Evolutionary conservation across 2,797 vertebrate species (phyloP).

Genomic region (Galaxias olidus): DNA sequence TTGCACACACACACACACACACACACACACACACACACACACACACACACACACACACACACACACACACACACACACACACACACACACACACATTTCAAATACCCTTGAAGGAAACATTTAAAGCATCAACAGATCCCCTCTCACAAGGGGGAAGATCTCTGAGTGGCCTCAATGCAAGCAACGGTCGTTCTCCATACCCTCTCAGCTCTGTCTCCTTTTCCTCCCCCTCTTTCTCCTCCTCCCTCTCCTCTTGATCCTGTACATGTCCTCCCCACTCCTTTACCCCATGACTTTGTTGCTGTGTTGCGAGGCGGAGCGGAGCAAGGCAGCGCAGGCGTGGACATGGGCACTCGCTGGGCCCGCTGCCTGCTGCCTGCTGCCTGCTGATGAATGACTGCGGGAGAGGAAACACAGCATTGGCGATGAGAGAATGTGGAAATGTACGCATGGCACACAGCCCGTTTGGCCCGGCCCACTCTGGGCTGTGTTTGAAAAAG

Average conservation of each 20-base stretch:
- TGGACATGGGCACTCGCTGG: constrained; percentile 31
- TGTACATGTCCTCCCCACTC: neutral
- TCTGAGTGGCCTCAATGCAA: neutral
- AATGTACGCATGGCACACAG: constrained; percentile 58
- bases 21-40: constrained; percentile 4
- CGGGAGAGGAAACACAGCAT: constrained; percentile 68
- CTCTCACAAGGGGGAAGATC: constrained; percentile 35
- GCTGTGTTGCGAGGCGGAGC: constrained; percentile 53
- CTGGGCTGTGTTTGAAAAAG: constrained; percentile 56
- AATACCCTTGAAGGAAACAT: neutral
- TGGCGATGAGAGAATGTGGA: constrained; percentile 65
- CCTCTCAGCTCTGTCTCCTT: neutral
- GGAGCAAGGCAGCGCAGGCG: constrained; percentile 19
- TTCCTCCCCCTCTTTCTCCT: constrained; percentile 18
- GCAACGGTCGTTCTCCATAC: constrained; percentile 7
- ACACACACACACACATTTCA: neutral
- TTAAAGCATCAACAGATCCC: neutral
- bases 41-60: neutral
- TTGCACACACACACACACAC: neutral
- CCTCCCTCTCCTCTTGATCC: neutral
- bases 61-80: constrained; percentile 11
- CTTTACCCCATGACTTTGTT: constrained; percentile 53
- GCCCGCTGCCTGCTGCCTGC: constrained; percentile 15
- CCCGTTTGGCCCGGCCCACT: constrained; percentile 49
- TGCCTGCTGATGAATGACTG: constrained; percentile 58